Evolutionary conservation across 2,797 vertebrate genomes (phyloP).

Genomic region (Chelidonichthys spinosus): DNA sequence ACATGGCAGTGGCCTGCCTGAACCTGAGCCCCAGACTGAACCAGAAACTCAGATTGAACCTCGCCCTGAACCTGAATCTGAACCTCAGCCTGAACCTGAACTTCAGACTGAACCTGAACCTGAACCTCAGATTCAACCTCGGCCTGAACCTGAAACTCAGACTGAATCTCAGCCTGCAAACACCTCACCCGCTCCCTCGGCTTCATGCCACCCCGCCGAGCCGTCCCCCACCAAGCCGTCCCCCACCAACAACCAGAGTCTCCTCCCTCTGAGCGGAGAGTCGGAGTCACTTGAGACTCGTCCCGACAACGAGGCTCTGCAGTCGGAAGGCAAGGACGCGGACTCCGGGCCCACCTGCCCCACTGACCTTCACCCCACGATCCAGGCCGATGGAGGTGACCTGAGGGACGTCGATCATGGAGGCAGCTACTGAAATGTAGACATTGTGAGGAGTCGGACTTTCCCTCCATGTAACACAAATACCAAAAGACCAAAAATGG

Average conservation of each 20-base stretch:
- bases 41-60: too few relatives aligned
- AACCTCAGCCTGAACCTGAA: too few relatives aligned
- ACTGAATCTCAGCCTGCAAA: too few relatives aligned
- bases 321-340: background rate
- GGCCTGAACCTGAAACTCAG: too few relatives aligned
- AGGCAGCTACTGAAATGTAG: too few relatives aligned
- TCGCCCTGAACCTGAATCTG: too few relatives aligned
- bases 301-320: background rate
- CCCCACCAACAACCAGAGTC: background rate
- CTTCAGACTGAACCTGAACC: too few relatives aligned
- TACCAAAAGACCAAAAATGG: background rate
- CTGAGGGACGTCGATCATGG: background rate
- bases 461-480: background rate
- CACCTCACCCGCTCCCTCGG: background rate
- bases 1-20: background rate
- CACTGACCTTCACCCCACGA: background rate
- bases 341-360: background rate
- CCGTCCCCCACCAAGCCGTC: background rate
- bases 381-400: background rate
- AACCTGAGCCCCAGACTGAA: background rate
- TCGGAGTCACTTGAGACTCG: background rate
- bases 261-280: background rate
- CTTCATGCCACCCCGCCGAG: background rate
- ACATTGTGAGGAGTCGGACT: background rate
- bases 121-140: too few relatives aligned